A percentile compares a stretch with the other conserved stretches of the same genome.
These are phyloP conservation scores for Acleris emargana DNA, from an alignment of 2,888 invertebrate genomes.

Conservation along the genomic window DNA sequence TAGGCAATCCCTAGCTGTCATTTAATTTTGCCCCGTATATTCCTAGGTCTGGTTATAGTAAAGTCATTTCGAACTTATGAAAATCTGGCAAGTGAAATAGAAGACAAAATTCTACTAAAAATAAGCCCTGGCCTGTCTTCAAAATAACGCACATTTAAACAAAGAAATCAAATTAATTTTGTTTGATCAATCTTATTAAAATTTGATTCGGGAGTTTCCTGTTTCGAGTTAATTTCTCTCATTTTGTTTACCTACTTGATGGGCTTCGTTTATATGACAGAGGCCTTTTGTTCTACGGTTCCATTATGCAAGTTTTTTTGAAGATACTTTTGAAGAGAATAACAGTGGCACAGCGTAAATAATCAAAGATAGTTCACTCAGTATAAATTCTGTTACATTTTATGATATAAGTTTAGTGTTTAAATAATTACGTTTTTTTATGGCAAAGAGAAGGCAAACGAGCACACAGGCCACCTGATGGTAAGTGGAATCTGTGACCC, in stretches of 20 bases:
- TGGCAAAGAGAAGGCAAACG: too few relatives aligned
- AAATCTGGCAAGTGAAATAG: too few relatives aligned
- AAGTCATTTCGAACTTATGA: too few relatives aligned
- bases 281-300: neutral
- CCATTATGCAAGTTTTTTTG: neutral
- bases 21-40: too few relatives aligned
- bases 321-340: neutral
- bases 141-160: neutral
- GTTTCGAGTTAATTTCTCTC: conserved; percentile 22
- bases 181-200: conserved; percentile 22
- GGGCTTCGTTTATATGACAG: conserved; percentile 1
- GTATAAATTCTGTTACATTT: too few relatives aligned
- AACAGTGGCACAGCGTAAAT: neutral
- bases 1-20: too few relatives aligned
- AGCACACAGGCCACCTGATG: too few relatives aligned
- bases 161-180: conserved; percentile 2
- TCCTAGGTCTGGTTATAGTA: too few relatives aligned
- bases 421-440: too few relatives aligned
- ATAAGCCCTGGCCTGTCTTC: neutral
- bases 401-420: too few relatives aligned
- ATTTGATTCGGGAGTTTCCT: conserved; percentile 11
- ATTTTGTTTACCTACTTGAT: neutral
- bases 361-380: neutral
- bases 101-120: neutral
- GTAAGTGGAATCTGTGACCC: too few relatives aligned